Evolutionary conservation across 2,113 vertebrate species (phyloP), one percentile per base, ranked within the genome.

Genomic region (Zapornia atra): DNA sequence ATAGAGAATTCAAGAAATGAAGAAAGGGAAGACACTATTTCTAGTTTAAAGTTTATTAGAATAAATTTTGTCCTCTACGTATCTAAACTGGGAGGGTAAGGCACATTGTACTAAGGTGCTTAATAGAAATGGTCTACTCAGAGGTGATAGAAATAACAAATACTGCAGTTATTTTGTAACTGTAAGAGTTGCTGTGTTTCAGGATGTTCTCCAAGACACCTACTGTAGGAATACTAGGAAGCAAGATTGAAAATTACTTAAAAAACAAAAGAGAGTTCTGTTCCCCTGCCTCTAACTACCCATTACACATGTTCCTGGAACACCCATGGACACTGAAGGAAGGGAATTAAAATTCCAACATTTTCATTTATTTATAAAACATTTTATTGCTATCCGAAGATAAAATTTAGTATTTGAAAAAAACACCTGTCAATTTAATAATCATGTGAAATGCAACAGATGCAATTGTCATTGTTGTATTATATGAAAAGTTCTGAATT

Each of bases 391-490:
- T 90, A 91, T 77, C 34, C 86, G 82, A 97, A 94, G 73, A 79
- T 10, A 79, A 86, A 87, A 88, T 77, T 81, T 85, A 60, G 54
- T 88, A 73, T 85, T 31, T 20, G 71, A 66, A 75, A 92, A 38
- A 94, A 82, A 21, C 5, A 84, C 54, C 51, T 75, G 64, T 63
- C 8, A 59, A 75, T 91, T 97, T 94, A 94, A 90, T 61, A 96
- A 92, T 95, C 77, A 79, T 50, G 57, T 50, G 22, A 72, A 95
- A 80, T 50, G 33, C 87, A 96, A 96, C 91, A 96, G 86, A 96
- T 96, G 69, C 78, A 90, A 96, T 76, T 94, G 90, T 94, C 86
- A 92, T 65, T 46, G n/a, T 33, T 82, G 33, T 28, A 71, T 18
- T 57, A 24, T 16, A 85, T 11, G 9, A 57, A 46, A 64, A 64